Percentiles rank a stretch among this genome's conserved stretches.
Conservation (phyloP, 2,113 vertebrate genomes). For the Pygoscelis antarcticus region DNA sequence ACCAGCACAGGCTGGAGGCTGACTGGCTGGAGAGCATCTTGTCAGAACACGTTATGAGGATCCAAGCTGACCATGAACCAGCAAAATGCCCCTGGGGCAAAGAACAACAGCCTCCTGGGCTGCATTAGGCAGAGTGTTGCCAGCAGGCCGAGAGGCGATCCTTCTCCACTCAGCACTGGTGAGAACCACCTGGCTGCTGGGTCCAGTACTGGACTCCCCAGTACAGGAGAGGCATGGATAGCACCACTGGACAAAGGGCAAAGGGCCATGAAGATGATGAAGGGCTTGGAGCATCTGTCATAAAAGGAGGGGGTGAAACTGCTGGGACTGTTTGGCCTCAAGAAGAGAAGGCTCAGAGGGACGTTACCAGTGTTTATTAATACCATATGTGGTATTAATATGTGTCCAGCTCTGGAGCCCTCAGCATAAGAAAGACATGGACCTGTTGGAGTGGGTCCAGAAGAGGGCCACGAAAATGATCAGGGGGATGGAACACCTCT, state of each 20-base stretch:
- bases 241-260: not conserved
- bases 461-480: no score
- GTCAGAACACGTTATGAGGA: not conserved
- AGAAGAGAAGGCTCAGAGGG: not conserved
- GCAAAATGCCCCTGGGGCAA: not conserved
- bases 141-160: not conserved
- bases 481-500: no score
- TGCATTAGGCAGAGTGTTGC: fast-evolving
- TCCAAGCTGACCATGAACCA: not conserved
- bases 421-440: no score
- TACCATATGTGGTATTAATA: no score
- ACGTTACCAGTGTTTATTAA: not conserved
- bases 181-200: not conserved
- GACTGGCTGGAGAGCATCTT: not conserved
- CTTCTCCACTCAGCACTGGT: not conserved
- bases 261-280: not conserved
- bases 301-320: not conserved
- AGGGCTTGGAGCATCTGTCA: not conserved
- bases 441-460: no score
- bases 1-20: not conserved
- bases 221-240: not conserved
- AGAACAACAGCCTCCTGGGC: not conserved
- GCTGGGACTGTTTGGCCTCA: not conserved
- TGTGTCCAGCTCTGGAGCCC: no score
- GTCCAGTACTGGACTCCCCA: not conserved